Evolutionary conservation across 2,113 vertebrate species (phyloP), one percentile per base, ranked within the genome.

Genomic region (Hippocampus mohnikei): DNA sequence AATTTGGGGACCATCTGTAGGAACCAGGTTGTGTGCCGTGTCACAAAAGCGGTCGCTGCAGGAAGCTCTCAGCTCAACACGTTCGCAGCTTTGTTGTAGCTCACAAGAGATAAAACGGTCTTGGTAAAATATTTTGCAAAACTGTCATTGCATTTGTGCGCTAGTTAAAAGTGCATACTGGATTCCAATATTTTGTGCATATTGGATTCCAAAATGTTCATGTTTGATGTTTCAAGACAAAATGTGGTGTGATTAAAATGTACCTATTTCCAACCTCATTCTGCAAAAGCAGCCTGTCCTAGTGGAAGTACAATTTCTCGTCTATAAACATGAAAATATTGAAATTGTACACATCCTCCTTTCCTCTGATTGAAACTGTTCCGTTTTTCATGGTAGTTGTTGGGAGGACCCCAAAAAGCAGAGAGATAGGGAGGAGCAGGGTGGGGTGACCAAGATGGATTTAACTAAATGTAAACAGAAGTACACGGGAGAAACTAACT

Each of bases 1-100:
- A 8, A 67, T 82, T 70, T 69, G 1, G 52, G 16, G 52, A 69
- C 58, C 80, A 56, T 81, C 77, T 79, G 69, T 74, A 69, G 69
- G 63, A 44, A 16, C 15, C 21, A 8, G 18, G 72, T 77, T 74
- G 70, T 53, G 75, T 18, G 23, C 53, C 18, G 62, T 58, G 13
- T 56, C 21, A 59, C 23, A 27, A 0, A 58, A 58, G 52, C 53
- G 40, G 62, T 68, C 58, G 58, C 37, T 53, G 0, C 65, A 72
- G 76, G 71, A 12, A 15, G 67, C 53, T 52, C 69, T 55, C 62
- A 61, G 60, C 62, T 37, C 41, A 60, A 55, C 15, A 29, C 60
- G 48, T 42, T 81, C 72, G 50, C 52, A 37, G 15, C 37, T n/a
- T 60, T 10, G 37, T 67, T 27, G 44, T 3, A 27, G 72, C 69